These are phyloP conservation scores for Coelogynopora nodosa DNA, from an alignment of 2,888 invertebrate species.

Conservation along the genomic window DNA sequence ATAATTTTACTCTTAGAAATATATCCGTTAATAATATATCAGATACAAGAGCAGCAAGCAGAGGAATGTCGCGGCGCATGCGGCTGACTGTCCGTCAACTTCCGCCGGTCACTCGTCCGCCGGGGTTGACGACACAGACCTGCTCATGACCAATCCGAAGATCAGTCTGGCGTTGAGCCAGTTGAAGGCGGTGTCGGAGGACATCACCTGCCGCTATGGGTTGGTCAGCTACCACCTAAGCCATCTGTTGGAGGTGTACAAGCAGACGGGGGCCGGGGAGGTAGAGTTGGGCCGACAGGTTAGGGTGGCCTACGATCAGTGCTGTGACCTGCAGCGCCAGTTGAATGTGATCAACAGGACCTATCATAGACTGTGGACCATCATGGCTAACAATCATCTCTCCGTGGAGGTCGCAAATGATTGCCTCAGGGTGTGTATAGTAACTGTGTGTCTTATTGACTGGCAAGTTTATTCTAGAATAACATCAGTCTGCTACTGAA, in stretches of 20 bases:
- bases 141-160: neutral
- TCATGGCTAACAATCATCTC: neutral
- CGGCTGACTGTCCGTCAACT: neutral
- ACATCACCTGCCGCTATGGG: slow-evolving; percentile 76
- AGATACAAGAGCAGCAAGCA: neutral
- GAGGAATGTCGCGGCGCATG: neutral
- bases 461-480: too few relatives aligned
- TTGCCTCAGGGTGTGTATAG: too few relatives aligned
- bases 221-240: slow-evolving; percentile 79
- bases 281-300: neutral
- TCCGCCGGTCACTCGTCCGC: neutral
- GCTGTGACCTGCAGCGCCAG: slow-evolving; percentile 81
- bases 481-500: too few relatives aligned
- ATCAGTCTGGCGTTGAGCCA: neutral
- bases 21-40: too few relatives aligned
- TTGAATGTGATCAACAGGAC: slow-evolving; percentile 71
- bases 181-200: slow-evolving; percentile 72
- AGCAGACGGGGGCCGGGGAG: neutral
- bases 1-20: too few relatives aligned
- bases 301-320: slow-evolving; percentile 69
- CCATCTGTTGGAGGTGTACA: slow-evolving; percentile 71
- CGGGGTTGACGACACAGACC: neutral
- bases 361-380: slow-evolving; percentile 42
- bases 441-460: too few relatives aligned
- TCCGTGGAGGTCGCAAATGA: neutral